Percentiles rank a stretch among this genome's conserved stretches.
phyloP scores from a whole-genome alignment of 2,797 vertebrate species.

The Brachymystax lenok region DNA sequence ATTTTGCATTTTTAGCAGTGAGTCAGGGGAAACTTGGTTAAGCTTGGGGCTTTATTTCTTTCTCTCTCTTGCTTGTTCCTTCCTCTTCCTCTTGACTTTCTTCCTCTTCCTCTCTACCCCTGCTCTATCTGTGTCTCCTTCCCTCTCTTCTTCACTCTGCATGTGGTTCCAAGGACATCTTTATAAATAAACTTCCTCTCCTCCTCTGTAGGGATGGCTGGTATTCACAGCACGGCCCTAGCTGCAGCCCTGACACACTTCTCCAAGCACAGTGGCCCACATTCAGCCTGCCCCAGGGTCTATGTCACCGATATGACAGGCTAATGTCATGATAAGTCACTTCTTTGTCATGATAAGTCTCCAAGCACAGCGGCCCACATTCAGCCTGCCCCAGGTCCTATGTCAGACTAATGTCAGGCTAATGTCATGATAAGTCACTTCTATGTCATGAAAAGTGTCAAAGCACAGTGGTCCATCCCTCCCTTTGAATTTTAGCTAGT shows the following conservation, averaged over 20 bases:
- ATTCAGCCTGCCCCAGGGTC: background rate
- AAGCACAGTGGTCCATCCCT: background rate
- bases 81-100: slow-evolving; percentile 10
- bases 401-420: background rate
- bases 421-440: background rate
- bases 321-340: background rate
- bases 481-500: background rate
- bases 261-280: slow-evolving; percentile 26
- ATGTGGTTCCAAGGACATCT: slow-evolving; percentile 68
- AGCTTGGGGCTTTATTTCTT: background rate
- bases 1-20: background rate
- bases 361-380: slow-evolving; percentile 22
- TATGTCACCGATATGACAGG: background rate
- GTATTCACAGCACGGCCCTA: slow-evolving; percentile 59
- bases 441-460: background rate
- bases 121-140: slow-evolving; percentile 10
- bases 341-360: slow-evolving; percentile 4
- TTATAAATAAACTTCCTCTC: slow-evolving; percentile 76
- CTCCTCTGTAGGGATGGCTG: slow-evolving; percentile 61
- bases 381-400: background rate
- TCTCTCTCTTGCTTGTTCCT: background rate
- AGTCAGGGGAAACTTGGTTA: background rate
- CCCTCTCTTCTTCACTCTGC: slow-evolving; percentile 8
- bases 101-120: background rate
- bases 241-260: slow-evolving; percentile 30